Evolutionary conservation across 1,140 invertebrate species (phyloP).

Genomic region (Bombus confusus): DNA sequence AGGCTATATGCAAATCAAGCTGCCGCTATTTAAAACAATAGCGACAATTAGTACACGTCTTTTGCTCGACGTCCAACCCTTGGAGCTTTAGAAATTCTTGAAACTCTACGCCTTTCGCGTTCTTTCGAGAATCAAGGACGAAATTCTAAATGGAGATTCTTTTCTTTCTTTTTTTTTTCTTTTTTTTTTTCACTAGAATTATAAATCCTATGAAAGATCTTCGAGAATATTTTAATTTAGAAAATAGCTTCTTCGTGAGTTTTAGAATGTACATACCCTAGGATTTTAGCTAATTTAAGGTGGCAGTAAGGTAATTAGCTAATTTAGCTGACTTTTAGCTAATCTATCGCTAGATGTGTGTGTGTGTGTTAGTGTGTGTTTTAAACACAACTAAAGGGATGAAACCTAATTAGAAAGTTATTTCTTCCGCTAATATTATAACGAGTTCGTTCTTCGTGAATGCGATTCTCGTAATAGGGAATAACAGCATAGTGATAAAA

Average conservation of each 20-base stretch:
- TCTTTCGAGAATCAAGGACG: neutral
- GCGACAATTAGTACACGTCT: constrained; percentile 13
- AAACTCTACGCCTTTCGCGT: neutral
- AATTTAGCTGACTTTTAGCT: too few relatives aligned
- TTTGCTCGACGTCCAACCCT: neutral
- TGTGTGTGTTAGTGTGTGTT: too few relatives aligned
- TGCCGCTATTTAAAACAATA: constrained; percentile 27
- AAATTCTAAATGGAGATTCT: neutral
- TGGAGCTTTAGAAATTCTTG: neutral
- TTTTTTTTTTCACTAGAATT: neutral
- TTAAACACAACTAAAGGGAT: too few relatives aligned
- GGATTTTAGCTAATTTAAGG: neutral
- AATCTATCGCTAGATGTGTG: too few relatives aligned
- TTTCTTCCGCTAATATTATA: too few relatives aligned
- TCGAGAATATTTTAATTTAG: neutral
- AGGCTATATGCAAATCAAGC: constrained; percentile 4
- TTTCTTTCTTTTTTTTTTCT: too few relatives aligned
- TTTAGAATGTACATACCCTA: neutral
- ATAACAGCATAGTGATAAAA: neutral
- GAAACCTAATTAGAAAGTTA: neutral
- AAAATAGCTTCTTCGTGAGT: neutral
- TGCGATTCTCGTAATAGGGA: neutral
- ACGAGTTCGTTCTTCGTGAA: neutral
- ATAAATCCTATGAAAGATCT: neutral
- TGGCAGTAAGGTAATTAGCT: too few relatives aligned